Evolutionary conservation across 2,888 invertebrate species (phyloP).

Genomic region (Sphaerophoria rueppellii): DNA sequence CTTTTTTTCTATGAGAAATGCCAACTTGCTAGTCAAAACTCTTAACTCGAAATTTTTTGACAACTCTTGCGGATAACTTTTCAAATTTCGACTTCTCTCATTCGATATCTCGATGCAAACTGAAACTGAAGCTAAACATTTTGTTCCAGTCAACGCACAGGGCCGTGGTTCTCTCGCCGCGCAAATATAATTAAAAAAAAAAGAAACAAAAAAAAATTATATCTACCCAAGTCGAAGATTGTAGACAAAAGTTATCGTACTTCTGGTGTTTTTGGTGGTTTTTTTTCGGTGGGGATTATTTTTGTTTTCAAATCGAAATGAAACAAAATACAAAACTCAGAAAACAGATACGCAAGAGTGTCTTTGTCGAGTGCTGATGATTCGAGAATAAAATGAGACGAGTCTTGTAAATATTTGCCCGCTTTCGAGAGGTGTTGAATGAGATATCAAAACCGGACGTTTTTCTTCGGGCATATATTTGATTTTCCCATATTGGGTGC

Average conservation of each 20-base stretch:
- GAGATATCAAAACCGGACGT: slow-evolving; percentile 37
- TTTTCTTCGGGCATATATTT: slow-evolving; percentile 22
- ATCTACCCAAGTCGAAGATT: slow-evolving; percentile 57
- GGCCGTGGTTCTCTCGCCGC: slow-evolving; percentile 10
- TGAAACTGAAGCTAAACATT: slow-evolving; percentile 55
- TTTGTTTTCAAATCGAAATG: slow-evolving; percentile 15
- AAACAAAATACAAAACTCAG: slow-evolving; percentile 17
- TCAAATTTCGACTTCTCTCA: slow-evolving; percentile 58
- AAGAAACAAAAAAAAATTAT: slow-evolving; percentile 15
- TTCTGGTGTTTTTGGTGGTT: slow-evolving; percentile 17
- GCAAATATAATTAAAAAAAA: not conserved
- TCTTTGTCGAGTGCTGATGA: slow-evolving; percentile 16
- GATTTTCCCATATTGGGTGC: not conserved
- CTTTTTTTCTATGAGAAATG: not conserved
- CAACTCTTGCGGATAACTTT: slow-evolving; percentile 31
- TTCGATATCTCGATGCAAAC: slow-evolving; percentile 46
- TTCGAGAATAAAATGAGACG: slow-evolving; percentile 43
- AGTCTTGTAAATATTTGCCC: slow-evolving; percentile 51
- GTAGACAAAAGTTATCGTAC: slow-evolving; percentile 53
- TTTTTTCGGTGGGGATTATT: slow-evolving; percentile 5
- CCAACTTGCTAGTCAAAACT: slow-evolving; percentile 17
- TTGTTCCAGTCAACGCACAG: slow-evolving; percentile 39
- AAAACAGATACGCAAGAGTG: slow-evolving; percentile 11
- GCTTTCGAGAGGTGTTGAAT: slow-evolving; percentile 7
- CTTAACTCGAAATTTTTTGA: slow-evolving; percentile 16